Percentiles rank a stretch among this genome's conserved stretches.
These are phyloP conservation scores for Schizotus pectinicornis DNA, from an alignment of 2,888 invertebrate species.

Conservation along the genomic window DNA sequence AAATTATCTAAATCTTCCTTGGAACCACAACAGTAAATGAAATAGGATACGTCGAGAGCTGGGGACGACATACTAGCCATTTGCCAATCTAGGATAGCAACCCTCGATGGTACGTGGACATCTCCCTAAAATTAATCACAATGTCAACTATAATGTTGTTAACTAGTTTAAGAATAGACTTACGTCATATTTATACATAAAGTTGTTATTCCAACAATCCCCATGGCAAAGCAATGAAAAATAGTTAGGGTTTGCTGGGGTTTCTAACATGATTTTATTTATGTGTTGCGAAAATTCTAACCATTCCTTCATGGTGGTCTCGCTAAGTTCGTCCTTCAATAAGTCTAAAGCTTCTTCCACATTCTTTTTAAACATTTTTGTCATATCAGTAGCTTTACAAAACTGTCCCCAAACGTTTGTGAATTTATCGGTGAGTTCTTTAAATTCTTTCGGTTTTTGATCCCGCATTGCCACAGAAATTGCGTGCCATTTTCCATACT, in stretches of 20 bases:
- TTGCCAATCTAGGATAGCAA: conserved; percentile 16
- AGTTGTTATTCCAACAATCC: conserved; percentile 31
- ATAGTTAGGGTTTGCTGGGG: conserved; percentile 5
- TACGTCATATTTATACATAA: conserved; percentile 23
- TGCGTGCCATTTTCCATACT: conserved; percentile 37
- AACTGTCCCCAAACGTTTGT: conserved; percentile 10
- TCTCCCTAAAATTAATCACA: too few species aligned
- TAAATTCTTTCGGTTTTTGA: conserved; percentile 28
- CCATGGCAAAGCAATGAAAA: conserved; percentile 19
- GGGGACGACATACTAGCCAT: background rate
- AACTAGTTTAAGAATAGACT: background rate
- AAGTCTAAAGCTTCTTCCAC: conserved; percentile 8
- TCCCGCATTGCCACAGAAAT: conserved; percentile 35
- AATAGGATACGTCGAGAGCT: background rate
- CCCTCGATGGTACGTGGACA: conserved; percentile 8
- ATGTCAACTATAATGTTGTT: background rate
- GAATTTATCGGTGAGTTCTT: conserved; percentile 14
- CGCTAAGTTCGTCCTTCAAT: background rate
- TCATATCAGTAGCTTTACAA: background rate
- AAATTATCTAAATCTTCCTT: conserved; percentile 5
- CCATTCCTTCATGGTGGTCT: conserved; percentile 12
- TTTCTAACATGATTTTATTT: conserved; percentile 3
- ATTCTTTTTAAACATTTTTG: background rate
- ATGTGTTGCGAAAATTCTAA: background rate
- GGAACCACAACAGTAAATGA: conserved; percentile 3